phyloP scores from a whole-genome alignment of 2,797 vertebrate species.

The Acrossocheilus wenchowensis region DNA sequence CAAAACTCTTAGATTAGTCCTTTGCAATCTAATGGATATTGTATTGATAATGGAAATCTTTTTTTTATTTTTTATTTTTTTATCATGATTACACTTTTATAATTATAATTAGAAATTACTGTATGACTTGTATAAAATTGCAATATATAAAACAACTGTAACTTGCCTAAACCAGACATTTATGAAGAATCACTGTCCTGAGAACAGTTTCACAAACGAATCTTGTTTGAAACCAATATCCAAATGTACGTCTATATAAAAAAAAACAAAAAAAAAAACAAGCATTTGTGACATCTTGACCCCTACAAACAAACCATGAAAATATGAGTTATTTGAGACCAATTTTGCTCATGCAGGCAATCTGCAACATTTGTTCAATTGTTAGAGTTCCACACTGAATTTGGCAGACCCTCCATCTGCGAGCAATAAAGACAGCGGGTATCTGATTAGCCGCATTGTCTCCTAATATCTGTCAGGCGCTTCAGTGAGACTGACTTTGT shows the following conservation, averaged over 20 bases:
- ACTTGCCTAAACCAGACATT: neutral
- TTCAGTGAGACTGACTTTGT: slow-evolving; percentile 71
- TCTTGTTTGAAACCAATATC: neutral
- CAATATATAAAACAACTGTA: neutral
- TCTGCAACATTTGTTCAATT: neutral
- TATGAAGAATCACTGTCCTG: neutral
- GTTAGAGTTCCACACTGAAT: slow-evolving; percentile 58
- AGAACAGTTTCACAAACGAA: neutral
- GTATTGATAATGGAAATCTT: neutral
- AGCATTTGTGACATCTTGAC: neutral
- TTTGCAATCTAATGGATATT: neutral
- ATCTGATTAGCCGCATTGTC: slow-evolving; percentile 64
- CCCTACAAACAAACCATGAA: neutral
- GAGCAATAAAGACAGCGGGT: slow-evolving; percentile 62
- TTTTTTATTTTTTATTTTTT: too few relatives aligned
- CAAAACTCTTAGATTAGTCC: neutral
- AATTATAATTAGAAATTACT: neutral
- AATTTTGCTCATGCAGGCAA: neutral
- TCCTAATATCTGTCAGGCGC: slow-evolving; percentile 67
- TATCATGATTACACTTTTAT: neutral
- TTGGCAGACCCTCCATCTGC: slow-evolving; percentile 49
- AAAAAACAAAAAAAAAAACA: neutral
- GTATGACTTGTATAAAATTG: neutral
- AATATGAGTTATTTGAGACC: neutral
- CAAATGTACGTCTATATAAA: neutral